A percentile compares a stretch with the other conserved stretches of the same genome.
Conservation (phyloP, 2,888 invertebrate genomes). For the Aporophyla lueneburgensis region DNA sequence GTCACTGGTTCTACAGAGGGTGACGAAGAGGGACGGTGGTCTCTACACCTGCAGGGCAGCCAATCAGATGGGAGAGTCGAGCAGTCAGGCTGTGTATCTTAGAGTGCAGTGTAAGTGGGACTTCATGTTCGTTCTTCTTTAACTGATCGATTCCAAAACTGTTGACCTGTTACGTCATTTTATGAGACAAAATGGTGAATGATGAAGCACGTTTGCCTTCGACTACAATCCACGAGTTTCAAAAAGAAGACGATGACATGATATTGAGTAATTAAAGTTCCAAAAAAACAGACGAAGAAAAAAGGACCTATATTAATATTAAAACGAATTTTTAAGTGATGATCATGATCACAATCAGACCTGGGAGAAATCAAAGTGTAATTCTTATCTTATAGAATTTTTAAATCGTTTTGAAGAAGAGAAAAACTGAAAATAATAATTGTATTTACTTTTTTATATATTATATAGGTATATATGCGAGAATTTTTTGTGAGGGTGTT, state of each 20-base stretch:
- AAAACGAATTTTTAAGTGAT: not conserved
- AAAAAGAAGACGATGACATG: not conserved
- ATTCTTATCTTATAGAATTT: not conserved
- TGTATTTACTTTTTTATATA: no score
- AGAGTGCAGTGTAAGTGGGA: slow-evolving; percentile 95
- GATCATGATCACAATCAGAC: not conserved
- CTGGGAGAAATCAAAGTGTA: not conserved
- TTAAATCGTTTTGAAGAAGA: not conserved
- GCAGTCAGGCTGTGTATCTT: slow-evolving; percentile 94
- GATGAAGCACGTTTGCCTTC: not conserved
- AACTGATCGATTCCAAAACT: not conserved
- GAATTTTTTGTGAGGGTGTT: no score
- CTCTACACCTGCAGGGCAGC: slow-evolving; percentile 96
- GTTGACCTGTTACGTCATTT: not conserved
- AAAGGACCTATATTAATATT: not conserved
- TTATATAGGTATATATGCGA: no score
- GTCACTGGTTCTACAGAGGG: slow-evolving; percentile 95
- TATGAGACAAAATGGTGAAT: not conserved
- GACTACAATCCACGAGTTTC: no score
- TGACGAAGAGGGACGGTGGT: slow-evolving; percentile 95
- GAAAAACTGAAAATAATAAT: no score
- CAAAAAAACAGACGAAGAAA: not conserved
- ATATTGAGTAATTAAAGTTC: not conserved
- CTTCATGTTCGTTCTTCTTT: no score
- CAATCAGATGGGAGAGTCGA: slow-evolving; percentile 95